Evolutionary conservation across 1,140 invertebrate genomes (phyloP).

Genomic region (Procambarus virginalis): DNA sequence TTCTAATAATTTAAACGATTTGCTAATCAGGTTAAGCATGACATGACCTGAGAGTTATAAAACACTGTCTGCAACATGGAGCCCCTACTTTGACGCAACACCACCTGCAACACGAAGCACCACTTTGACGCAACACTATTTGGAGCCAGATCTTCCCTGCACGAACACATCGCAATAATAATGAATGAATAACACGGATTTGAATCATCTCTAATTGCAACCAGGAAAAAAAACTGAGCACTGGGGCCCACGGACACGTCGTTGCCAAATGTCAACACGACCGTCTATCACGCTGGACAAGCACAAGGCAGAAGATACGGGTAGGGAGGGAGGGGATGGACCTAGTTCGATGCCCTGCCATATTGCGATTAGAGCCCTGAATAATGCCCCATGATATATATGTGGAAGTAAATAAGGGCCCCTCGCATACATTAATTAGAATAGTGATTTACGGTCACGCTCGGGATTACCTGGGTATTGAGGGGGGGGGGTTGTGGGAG

Average conservation of each 20-base stretch:
- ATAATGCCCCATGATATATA: not conserved
- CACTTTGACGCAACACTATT: no score
- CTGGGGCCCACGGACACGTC: not conserved
- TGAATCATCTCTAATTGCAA: not conserved
- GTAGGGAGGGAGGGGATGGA: not conserved
- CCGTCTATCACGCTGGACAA: not conserved
- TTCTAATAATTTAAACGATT: no score
- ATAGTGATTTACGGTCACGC: not conserved
- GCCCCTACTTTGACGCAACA: no score
- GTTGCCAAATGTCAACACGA: not conserved
- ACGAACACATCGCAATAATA: not conserved
- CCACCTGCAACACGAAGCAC: no score
- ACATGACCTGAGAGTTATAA: no score
- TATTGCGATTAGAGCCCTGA: not conserved
- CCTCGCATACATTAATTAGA: not conserved
- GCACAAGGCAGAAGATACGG: not conserved
- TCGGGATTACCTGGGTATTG: not conserved
- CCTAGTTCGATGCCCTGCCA: not conserved
- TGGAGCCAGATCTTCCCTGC: no score
- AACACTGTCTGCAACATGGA: no score
- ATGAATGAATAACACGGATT: not conserved
- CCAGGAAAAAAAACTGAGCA: not conserved
- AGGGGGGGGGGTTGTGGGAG: not conserved
- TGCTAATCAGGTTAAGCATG: no score
- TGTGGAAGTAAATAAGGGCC: not conserved